Evolutionary conservation across 2,113 vertebrate genomes (phyloP), one percentile per base, ranked within the genome.

Genomic region (Eretmochelys imbricata): DNA sequence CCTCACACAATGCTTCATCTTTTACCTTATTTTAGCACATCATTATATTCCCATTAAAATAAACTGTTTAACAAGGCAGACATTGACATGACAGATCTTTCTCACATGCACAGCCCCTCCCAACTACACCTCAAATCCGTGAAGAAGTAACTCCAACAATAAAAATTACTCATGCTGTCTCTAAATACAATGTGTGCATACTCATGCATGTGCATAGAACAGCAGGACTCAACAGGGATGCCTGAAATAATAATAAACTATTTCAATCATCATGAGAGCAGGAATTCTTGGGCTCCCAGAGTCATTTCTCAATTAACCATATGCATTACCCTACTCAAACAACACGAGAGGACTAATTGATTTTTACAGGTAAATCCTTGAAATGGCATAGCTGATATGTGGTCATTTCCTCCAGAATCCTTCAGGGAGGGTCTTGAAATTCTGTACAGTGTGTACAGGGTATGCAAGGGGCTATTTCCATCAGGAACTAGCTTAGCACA

Each of bases 221-320:
- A 76, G 10, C 22, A 76, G 24, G 72, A 76, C 42, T 69, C 35
- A 2, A 59, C n/a, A 51, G 72, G 53, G 35, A 82, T 84, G 85
- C 85, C 92, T 90, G 92, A 92, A 95, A 88, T 76, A 95, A 93
- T 5, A 81, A 29, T 10, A 54, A 84, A 90, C 92, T 89, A 81
- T 89, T 94, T 87, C 25, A 86, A 53, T 92, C 80, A 27, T 53
- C 6, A 78, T 84, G 78, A 54, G 42, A 95, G 76, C 85, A 89
- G 59, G 84, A 94, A 84, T 90, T 89, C 3, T 3, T 50, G 85
- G 89, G 48, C 82, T 97, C 82, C 81, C 82, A 80, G 53, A 79
- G 80, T 82, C 54, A 31, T n/a, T 94, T 82, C 90, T 90, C 87
- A 55, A 93, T 55, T 31, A 85, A 91, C 57, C 42, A 84, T n/a